A percentile compares a stretch with the other conserved stretches of the same genome.
These are phyloP conservation scores for Drosophila affinis DNA, from an alignment of 2,888 invertebrate genomes.

Conservation along the genomic window DNA sequence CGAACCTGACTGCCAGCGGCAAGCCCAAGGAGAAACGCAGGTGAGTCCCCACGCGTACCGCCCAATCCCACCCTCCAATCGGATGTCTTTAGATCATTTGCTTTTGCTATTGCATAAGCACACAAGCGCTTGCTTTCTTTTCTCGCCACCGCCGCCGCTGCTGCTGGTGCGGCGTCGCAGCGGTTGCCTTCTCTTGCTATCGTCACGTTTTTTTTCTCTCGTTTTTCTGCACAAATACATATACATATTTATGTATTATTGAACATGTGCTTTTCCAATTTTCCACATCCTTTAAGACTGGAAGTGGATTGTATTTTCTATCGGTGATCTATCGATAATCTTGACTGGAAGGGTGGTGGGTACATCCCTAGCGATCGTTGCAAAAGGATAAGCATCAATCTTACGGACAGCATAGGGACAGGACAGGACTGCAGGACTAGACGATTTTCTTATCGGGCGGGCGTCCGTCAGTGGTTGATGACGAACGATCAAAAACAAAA, in stretches of 20 bases:
- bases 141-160: slow-evolving; percentile 31
- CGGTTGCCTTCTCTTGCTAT: slow-evolving; percentile 29
- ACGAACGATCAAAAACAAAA: background rate
- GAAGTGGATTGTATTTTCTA: background rate
- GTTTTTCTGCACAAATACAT: slow-evolving; percentile 2
- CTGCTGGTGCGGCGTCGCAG: slow-evolving; percentile 21
- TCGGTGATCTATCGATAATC: background rate
- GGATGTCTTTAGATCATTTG: slow-evolving; percentile 19
- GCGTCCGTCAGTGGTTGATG: slow-evolving; percentile 26
- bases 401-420: background rate
- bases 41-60: slow-evolving; percentile 84
- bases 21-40: slow-evolving; percentile 89
- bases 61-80: background rate
- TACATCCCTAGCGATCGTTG: background rate
- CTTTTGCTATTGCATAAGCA: slow-evolving; percentile 64
- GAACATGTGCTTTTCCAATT: background rate
- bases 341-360: background rate
- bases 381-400: background rate
- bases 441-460: slow-evolving; percentile 1
- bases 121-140: slow-evolving; percentile 69
- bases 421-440: background rate
- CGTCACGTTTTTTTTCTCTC: slow-evolving; percentile 15
- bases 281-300: background rate
- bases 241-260: background rate
- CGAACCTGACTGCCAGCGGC: slow-evolving; percentile 74